phyloP scores from a whole-genome alignment of 2,797 vertebrate species.

The Potorous gilbertii region DNA sequence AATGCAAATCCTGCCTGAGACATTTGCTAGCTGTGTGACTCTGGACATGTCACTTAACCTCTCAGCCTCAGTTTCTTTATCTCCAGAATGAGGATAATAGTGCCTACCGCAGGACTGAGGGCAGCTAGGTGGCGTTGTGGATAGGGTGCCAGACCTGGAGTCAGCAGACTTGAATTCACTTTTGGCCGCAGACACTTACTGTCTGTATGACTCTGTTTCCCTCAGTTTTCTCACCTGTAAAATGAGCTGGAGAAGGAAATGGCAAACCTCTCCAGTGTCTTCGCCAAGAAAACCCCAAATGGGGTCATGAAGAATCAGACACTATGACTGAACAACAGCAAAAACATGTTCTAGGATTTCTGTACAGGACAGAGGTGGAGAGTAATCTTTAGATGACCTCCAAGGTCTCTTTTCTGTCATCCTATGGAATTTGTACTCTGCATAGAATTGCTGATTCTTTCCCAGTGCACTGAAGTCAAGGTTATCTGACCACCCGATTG shows the following conservation, averaged over 20 bases:
- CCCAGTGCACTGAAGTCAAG: fast-evolving
- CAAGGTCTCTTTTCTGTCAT: not conserved
- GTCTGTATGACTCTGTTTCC: not conserved
- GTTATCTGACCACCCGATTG: not conserved
- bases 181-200: not conserved
- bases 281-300: not conserved
- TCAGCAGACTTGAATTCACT: not conserved
- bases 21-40: too few relatives aligned
- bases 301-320: not conserved
- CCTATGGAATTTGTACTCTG: not conserved
- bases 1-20: too few relatives aligned
- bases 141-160: not conserved
- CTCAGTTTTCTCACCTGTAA: not conserved
- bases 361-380: not conserved
- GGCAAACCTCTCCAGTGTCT: not conserved
- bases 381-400: not conserved
- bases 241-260: not conserved
- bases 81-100: too few relatives aligned
- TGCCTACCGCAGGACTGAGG: not conserved
- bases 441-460: not conserved
- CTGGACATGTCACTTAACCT: too few relatives aligned
- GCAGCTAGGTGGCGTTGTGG: not conserved
- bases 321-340: not conserved
- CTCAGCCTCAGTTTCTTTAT: too few relatives aligned
- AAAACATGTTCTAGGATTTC: not conserved